A percentile compares a stretch with the other conserved stretches of the same genome.
These are phyloP conservation scores for Cnemophilus loriae DNA, from an alignment of 2,113 vertebrate genomes.

Conservation along the genomic window DNA sequence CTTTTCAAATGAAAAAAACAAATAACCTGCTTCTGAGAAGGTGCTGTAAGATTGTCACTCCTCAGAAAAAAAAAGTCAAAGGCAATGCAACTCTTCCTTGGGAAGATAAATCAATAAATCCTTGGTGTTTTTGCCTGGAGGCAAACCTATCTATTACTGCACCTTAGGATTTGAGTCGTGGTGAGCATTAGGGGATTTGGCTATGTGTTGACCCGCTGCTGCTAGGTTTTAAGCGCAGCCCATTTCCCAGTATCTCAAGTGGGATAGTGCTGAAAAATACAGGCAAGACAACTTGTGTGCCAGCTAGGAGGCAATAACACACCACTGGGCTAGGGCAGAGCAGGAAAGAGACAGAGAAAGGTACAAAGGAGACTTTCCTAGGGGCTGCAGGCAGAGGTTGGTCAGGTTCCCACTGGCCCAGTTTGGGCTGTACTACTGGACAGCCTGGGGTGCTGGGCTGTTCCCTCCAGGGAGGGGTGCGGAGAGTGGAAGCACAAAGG, in stretches of 20 bases:
- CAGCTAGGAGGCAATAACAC: background rate
- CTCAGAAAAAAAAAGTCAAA: background rate
- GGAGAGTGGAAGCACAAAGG: background rate
- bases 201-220: background rate
- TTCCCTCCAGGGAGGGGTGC: background rate
- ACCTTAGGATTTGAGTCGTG: background rate
- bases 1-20: background rate
- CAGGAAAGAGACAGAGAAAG: background rate
- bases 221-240: background rate
- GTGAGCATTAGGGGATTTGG: background rate
- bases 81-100: background rate
- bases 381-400: background rate
- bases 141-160: background rate
- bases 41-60: background rate
- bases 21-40: background rate
- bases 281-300: background rate
- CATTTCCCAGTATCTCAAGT: background rate
- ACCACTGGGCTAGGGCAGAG: background rate
- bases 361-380: background rate
- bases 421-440: background rate
- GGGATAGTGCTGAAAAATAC: background rate
- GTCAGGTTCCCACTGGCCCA: accelerated
- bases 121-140: background rate
- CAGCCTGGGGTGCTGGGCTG: background rate
- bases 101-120: background rate